phyloP scores from a whole-genome alignment of 2,797 vertebrate species.

The Chaunax sp. region DNA sequence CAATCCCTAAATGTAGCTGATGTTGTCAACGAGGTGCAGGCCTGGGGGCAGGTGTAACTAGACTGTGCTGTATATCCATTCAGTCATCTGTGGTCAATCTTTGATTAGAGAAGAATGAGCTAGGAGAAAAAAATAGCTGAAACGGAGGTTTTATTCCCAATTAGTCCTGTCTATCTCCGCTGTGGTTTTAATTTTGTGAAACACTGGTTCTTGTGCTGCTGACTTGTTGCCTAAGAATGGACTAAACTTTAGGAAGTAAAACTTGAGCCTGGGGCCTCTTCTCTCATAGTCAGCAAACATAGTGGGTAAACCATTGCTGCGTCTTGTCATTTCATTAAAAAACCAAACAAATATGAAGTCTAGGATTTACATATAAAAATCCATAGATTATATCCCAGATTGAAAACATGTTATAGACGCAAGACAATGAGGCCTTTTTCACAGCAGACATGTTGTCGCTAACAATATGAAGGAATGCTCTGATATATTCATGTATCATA shows the following conservation, averaged over 20 bases:
- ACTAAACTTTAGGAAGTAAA: slow-evolving; percentile 33
- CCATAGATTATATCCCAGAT: background rate
- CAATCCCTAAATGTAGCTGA: background rate
- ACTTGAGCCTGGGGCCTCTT: background rate
- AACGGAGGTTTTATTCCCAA: too few relatives aligned
- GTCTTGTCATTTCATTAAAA: background rate
- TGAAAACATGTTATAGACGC: too few relatives aligned
- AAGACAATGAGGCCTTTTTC: background rate
- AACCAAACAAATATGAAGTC: background rate
- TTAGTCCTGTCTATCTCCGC: background rate
- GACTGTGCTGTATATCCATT: background rate
- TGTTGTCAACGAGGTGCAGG: background rate
- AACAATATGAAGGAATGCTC: too few relatives aligned
- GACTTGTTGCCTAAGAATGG: background rate
- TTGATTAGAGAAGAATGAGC: too few relatives aligned
- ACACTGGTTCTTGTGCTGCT: background rate
- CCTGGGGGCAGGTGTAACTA: background rate
- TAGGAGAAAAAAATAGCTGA: too few relatives aligned
- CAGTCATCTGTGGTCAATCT: background rate
- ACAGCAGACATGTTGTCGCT: background rate
- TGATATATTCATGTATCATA: too few relatives aligned
- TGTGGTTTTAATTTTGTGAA: background rate
- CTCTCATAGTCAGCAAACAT: background rate
- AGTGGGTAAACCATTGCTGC: slow-evolving; percentile 1
- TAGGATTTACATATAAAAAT: background rate